Base-by-base conservation (phyloP, 2,113 vertebrate species). In the Geococcyx californianus region DNA sequence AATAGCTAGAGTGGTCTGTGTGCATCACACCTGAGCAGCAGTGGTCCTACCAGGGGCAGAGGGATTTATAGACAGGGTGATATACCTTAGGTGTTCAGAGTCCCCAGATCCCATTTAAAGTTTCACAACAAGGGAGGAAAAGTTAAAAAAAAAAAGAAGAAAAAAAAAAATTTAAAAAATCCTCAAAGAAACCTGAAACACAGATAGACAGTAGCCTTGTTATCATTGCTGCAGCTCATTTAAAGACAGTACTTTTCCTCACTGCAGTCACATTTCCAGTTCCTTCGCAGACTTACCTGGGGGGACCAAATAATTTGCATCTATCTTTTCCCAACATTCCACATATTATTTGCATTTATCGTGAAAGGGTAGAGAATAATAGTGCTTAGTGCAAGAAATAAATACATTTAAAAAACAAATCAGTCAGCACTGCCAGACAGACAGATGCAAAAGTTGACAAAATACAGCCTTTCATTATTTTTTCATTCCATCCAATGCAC, bases 361-460 rank as follows among this genome's bases (percentile, higher is more conserved):
- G 49, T 81, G 88, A 86, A 94, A 93, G 56, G 76, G 86, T 67
- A 56, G 51, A 92, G 90, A 96, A 90, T 70, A 96, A 93, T 78
- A 74, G 79, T 58, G 56, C 92, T 95, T 63, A 96, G 79, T 68
- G 58, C 52, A 96, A 96, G 68, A 93, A 97, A 96, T 68, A 96
- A 95, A 96, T 84, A 95, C 83, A 94, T 95, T 95, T 94, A 21
- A 96, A 97, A 97, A 96, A 93, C 94, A 96, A 94, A 94, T 95
- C 92, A 91, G 84, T 90, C 93, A 95, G 72, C 0, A 26, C 93
- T 96, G 94, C 90, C 96, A 96, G 89, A 94, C 89, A 97, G 91
- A 75, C 66, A 94, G 93, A 97, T 94, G 94, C 91, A 94, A 70
- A 97, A 97, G 93, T 97, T 97, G 93, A 95, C 95, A 93, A 95